These are phyloP conservation scores for Muschampia plurimacula DNA, from an alignment of 2,888 invertebrate genomes.

Conservation along the genomic window DNA sequence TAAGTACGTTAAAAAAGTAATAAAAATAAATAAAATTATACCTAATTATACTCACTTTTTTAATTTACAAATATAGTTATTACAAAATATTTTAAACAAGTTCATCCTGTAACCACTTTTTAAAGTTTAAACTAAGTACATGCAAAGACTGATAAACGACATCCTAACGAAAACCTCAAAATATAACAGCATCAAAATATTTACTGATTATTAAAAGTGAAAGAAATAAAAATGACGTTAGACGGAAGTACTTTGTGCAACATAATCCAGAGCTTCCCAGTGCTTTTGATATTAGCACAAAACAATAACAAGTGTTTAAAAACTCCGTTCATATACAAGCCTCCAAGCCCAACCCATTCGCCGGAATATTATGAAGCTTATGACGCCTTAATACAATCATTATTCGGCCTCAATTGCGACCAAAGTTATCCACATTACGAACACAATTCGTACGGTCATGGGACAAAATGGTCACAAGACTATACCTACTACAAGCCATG, in stretches of 20 bases:
- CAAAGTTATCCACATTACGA: conserved; percentile 39
- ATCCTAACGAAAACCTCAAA: too few relatives aligned
- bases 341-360: conserved; percentile 70
- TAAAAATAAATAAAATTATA: too few relatives aligned
- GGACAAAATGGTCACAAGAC: conserved; percentile 47
- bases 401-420: conserved; percentile 49
- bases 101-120: too few relatives aligned
- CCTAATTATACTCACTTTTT: too few relatives aligned
- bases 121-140: too few relatives aligned
- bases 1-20: too few relatives aligned
- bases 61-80: too few relatives aligned
- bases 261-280: conserved; percentile 73
- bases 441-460: conserved; percentile 44
- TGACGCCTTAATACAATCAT: conserved; percentile 65
- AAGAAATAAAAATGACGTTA: conserved; percentile 62
- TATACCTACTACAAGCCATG: conserved; percentile 29
- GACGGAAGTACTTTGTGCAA: conserved; percentile 67
- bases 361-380: conserved; percentile 77
- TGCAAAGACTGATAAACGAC: too few relatives aligned
- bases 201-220: background rate
- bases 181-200: background rate
- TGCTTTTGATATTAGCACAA: conserved; percentile 73
- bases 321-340: conserved; percentile 73
- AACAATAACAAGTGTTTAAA: conserved; percentile 69
- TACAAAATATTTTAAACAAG: too few relatives aligned